Evolutionary conservation across 1,140 invertebrate genomes (phyloP).

Genomic region (Battus philenor): DNA sequence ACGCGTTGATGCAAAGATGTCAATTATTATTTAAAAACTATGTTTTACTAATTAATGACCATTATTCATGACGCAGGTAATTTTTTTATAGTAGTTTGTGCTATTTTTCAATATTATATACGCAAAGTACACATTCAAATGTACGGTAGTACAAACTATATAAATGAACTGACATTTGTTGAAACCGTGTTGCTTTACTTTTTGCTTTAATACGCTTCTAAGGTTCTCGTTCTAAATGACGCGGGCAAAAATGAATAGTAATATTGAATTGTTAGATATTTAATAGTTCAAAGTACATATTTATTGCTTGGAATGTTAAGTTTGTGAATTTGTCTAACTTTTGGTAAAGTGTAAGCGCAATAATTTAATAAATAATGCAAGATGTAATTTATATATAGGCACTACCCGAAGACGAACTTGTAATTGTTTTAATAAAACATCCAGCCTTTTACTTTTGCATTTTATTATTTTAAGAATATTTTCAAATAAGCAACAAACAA

Average conservation of each 20-base stretch:
- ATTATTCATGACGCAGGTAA: too few relatives aligned
- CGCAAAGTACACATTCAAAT: too few relatives aligned
- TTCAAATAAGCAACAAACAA: constrained; percentile 74
- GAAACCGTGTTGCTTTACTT: background rate
- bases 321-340: background rate
- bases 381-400: constrained; percentile 11
- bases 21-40: too few relatives aligned
- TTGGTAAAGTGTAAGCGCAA: background rate
- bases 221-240: background rate
- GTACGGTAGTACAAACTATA: too few relatives aligned
- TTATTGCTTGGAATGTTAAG: constrained; percentile 1
- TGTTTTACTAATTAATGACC: too few relatives aligned
- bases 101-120: too few relatives aligned
- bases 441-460: constrained; percentile 46
- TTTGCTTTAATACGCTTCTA: background rate
- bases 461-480: constrained; percentile 70
- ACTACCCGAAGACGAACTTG: constrained; percentile 28
- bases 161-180: background rate
- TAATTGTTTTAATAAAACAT: constrained; percentile 61
- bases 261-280: background rate
- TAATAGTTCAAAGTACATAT: constrained; percentile 8
- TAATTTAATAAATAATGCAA: constrained; percentile 1
- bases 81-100: too few relatives aligned
- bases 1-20: too few relatives aligned
- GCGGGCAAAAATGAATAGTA: background rate